Percentiles rank a stretch among this genome's conserved stretches.
Evolutionary conservation across 2,888 invertebrate genomes (phyloP).

Genomic region (Beris morrisii): DNA sequence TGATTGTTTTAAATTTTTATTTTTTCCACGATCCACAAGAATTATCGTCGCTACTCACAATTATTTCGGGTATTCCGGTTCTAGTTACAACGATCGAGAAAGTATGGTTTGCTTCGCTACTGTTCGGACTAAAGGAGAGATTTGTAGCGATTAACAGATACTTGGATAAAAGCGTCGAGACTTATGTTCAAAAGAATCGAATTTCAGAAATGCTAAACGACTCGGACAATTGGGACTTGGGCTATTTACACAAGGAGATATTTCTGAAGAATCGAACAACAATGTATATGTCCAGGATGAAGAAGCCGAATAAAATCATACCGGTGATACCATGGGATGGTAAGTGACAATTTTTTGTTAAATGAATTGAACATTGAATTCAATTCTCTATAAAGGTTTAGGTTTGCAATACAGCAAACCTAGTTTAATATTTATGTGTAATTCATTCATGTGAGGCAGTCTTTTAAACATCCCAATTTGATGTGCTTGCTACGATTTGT

Average conservation of each 20-base stretch:
- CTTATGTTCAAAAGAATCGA: conserved; percentile 45
- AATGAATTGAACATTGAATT: too few species aligned
- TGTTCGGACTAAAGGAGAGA: conserved; percentile 50
- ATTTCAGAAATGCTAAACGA: conserved; percentile 26
- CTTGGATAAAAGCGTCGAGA: conserved; percentile 41
- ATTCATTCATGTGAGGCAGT: too few species aligned
- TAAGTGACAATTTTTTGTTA: conserved; percentile 19
- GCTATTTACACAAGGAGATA: conserved; percentile 41
- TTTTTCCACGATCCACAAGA: conserved; percentile 47
- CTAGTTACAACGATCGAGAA: conserved; percentile 53
- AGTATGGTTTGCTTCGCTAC: conserved; percentile 53
- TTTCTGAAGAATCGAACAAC: conserved; percentile 32
- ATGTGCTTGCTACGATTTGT: too few species aligned
- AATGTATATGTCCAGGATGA: conserved; percentile 6
- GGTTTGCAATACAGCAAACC: too few species aligned
- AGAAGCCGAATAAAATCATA: conserved; percentile 35
- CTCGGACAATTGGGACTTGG: conserved; percentile 31
- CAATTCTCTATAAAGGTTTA: too few species aligned
- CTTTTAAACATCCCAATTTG: too few species aligned
- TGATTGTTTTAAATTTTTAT: conserved; percentile 47
- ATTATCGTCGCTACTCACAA: conserved; percentile 48
- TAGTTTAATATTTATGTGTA: too few species aligned
- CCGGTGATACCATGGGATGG: conserved; percentile 37
- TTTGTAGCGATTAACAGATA: conserved; percentile 49
- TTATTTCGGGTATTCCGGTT: conserved; percentile 50